phyloP scores from a whole-genome alignment of 2,888 invertebrate genomes.

The Achlya flavicornis region DNA sequence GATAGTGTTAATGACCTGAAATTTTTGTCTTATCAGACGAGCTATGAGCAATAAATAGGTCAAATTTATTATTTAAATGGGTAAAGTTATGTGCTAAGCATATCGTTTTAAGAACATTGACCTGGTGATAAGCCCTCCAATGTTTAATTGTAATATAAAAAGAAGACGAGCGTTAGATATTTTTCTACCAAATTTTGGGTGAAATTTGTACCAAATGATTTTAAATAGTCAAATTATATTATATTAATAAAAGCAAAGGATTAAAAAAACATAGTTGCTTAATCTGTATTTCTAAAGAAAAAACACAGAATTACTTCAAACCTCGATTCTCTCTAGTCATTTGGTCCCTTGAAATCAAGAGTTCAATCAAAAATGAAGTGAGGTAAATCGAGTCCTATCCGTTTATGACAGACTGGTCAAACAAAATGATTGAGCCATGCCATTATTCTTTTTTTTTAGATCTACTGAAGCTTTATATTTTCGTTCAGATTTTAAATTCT shows the following conservation, averaged over 20 bases:
- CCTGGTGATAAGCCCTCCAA: conserved; percentile 36
- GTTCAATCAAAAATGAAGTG: conserved; percentile 17
- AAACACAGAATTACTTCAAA: neutral
- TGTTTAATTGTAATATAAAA: neutral
- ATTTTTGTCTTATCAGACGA: conserved; percentile 62
- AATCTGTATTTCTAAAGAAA: neutral
- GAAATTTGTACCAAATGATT: neutral
- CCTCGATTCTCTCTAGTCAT: neutral
- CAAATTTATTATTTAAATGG: conserved; percentile 66
- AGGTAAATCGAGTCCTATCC: neutral
- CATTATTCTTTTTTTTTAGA: neutral
- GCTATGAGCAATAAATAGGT: conserved; percentile 73
- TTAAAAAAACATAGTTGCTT: too few relatives aligned
- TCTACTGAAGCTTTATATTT: neutral
- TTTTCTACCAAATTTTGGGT: too few relatives aligned
- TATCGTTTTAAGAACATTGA: conserved; percentile 55
- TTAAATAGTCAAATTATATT: neutral
- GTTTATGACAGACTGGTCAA: neutral
- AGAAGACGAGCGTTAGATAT: too few relatives aligned
- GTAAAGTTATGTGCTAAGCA: conserved; percentile 61
- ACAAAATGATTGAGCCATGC: neutral
- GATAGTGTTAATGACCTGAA: conserved; percentile 71
- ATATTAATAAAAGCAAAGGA: too few relatives aligned
- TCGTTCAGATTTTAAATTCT: neutral
- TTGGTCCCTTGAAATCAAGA: conserved; percentile 1